phyloP scores from a whole-genome alignment of 2,797 vertebrate genomes.

The Lerista edwardsae region DNA sequence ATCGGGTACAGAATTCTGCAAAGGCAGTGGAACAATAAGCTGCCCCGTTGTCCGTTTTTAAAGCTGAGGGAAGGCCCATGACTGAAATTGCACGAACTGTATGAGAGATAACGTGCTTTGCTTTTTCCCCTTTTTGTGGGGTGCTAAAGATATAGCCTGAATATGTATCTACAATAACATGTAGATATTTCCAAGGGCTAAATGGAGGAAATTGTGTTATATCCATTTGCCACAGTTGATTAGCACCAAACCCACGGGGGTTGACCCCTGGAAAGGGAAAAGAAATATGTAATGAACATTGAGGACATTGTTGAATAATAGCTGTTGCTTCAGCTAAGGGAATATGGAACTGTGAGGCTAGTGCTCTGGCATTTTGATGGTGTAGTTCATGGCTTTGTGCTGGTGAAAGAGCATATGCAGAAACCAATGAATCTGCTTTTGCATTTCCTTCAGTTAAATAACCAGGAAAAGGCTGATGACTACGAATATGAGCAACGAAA shows the following conservation, averaged over 20 bases:
- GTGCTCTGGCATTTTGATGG: background rate
- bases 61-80: rapidly evolving
- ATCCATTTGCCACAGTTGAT: background rate
- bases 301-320: background rate
- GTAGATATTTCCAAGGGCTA: background rate
- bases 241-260: background rate
- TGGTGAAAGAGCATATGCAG: background rate
- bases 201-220: background rate
- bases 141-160: background rate
- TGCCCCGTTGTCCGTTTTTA: background rate
- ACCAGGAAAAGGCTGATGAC: background rate
- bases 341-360: background rate
- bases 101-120: background rate
- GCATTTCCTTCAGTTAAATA: background rate
- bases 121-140: background rate
- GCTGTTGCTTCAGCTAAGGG: background rate
- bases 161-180: background rate
- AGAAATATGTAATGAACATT: background rate
- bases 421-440: background rate
- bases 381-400: background rate
- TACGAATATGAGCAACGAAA: background rate
- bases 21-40: background rate
- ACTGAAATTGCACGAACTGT: background rate
- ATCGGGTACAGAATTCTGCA: too few relatives aligned
- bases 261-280: background rate